Conservation (phyloP, 2,888 invertebrate genomes). For the Lydus trimaculatus region DNA sequence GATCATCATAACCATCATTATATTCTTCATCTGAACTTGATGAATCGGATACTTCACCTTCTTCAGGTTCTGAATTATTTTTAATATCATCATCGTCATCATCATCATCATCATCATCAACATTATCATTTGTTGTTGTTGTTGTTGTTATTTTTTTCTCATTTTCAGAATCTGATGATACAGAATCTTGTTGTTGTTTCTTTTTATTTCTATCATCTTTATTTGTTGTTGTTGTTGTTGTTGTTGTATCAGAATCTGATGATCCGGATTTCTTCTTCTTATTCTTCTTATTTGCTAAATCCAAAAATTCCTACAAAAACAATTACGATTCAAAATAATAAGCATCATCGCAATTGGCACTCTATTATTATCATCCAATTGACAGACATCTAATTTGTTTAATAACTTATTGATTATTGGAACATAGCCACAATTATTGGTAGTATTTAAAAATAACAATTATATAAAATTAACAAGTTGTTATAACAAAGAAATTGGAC, state of each 20-base stretch:
- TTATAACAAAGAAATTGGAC: conserved; percentile 12
- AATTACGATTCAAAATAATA: no score
- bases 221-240: conserved; percentile 39
- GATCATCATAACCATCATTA: conserved; percentile 96
- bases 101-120: conserved; percentile 59
- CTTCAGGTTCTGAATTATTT: conserved; percentile 79
- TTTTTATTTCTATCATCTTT: conserved; percentile 51
- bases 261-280: conserved; percentile 61
- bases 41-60: conserved; percentile 84
- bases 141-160: no score
- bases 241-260: conserved; percentile 53
- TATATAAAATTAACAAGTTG: neutral
- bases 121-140: conserved; percentile 50
- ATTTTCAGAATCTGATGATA: conserved; percentile 49
- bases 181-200: conserved; percentile 48
- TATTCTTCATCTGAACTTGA: conserved; percentile 84
- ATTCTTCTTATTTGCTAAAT: conserved; percentile 82
- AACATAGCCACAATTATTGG: neutral
- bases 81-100: conserved; percentile 61
- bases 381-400: neutral
- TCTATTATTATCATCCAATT: neutral
- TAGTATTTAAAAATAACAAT: neutral
- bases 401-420: neutral
- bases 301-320: conserved; percentile 76
- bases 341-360: no score